These are phyloP conservation scores for Platycheirus rosarum DNA, from an alignment of 2,888 invertebrate genomes.

Conservation along the genomic window DNA sequence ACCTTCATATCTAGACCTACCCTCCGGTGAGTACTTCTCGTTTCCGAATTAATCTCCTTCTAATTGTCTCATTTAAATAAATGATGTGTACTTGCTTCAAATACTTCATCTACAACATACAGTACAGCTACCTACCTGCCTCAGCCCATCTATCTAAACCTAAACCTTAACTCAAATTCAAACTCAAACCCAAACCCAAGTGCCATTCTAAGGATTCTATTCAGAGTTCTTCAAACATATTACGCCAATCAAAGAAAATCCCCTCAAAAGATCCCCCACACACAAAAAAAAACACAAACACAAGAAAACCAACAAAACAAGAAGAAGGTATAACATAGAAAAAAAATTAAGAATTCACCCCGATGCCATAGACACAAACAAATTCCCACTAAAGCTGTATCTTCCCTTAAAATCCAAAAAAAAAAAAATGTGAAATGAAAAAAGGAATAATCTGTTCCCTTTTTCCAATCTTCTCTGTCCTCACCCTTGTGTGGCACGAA, in stretches of 20 bases:
- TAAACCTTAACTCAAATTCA: too few species aligned
- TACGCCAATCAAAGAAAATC: slow-evolving; percentile 51
- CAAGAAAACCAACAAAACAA: slow-evolving; percentile 37
- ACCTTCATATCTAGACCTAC: background rate
- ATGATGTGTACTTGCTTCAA: slow-evolving; percentile 36
- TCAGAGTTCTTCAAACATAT: slow-evolving; percentile 43
- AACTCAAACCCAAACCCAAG: slow-evolving; percentile 50
- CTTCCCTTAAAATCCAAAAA: slow-evolving; percentile 37
- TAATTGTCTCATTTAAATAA: slow-evolving; percentile 45
- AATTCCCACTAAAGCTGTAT: slow-evolving; percentile 33
- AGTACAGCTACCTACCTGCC: slow-evolving; percentile 58
- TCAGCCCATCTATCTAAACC: too few species aligned
- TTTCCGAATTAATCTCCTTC: slow-evolving; percentile 38
- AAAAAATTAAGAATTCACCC: slow-evolving; percentile 33
- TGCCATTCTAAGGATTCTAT: slow-evolving; percentile 59
- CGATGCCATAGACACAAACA: slow-evolving; percentile 48
- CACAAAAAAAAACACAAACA: slow-evolving; percentile 21
- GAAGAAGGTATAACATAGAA: slow-evolving; percentile 39
- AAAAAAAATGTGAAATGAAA: slow-evolving; percentile 4
- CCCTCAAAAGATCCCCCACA: slow-evolving; percentile 15
- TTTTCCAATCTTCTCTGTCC: background rate
- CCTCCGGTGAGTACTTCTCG: slow-evolving; percentile 10
- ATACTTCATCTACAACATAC: slow-evolving; percentile 27
- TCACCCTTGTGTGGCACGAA: background rate
- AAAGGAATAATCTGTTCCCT: slow-evolving; percentile 34